Evolutionary conservation across 2,888 invertebrate species (phyloP), one percentile per base, ranked within the genome.

Genomic region (Pristionchus japonicus): DNA sequence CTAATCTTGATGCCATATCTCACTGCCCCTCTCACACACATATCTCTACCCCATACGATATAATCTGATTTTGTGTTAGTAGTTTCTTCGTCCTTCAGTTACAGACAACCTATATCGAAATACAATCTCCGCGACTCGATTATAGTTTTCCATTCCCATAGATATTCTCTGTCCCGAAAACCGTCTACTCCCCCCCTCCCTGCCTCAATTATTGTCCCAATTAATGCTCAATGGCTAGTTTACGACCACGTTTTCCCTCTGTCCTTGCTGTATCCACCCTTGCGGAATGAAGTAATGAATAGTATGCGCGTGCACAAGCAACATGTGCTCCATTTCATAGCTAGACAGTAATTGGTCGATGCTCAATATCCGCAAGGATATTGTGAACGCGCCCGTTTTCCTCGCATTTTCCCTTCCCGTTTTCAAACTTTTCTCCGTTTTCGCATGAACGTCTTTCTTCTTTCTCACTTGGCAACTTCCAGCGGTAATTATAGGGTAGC

Each of bases 1-100:
- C 77, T 77, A 77, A 43, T 77, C 77, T 57, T 31, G 70, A 70
- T 70, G 77, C 77, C 77, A 77, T 77, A 77, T 77, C 77, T 43
- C 77, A 77, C 77, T 77, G 77, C 77, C 77, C 77, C 43, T 43
- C 43, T 57, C 74, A 9, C 37, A 20, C 74, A 77, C 77, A 77
- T 43, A 77, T 77, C 43, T 77, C 77, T 64, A 3, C 34, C 31
- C 34, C 67, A 67, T 34, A 34, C 67, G 13, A 34, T 34, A 34
- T 34, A 34, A 67, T 34, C 67, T 67, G 67, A 67, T 34, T 31
- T 47, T 80, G 34, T 80, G 43, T 9, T 23, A 40, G 3, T 37
- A 34, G 34, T 80, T 37, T 40, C 80, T 80, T 27, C 27, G 23
- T 74, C 74, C 34, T 27, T 17, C 74, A 31, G 27, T 23, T 34